Evolutionary conservation across 2,113 vertebrate genomes (phyloP).

Genomic region (Sylvilagus bachmani): DNA sequence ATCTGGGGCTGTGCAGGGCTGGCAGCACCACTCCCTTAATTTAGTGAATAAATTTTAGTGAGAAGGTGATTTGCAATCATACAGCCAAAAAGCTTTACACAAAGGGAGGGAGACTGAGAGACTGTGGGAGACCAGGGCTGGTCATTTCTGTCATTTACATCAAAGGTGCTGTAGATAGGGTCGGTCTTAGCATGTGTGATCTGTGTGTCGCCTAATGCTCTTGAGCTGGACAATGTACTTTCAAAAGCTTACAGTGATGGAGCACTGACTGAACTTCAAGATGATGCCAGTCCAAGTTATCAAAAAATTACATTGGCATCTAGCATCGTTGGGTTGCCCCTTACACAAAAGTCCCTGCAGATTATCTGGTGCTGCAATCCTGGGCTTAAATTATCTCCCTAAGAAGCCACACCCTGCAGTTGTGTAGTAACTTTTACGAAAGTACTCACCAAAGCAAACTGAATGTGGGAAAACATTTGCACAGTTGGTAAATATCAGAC

Average conservation of each 20-base stretch:
- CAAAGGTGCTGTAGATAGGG: too few relatives aligned
- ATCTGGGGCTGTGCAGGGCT: too few relatives aligned
- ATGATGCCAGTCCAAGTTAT: not conserved
- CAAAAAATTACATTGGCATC: not conserved
- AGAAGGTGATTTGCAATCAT: too few relatives aligned
- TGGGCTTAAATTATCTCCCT: not conserved
- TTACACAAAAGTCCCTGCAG: not conserved
- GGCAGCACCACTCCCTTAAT: too few relatives aligned
- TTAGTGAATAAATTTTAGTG: too few relatives aligned
- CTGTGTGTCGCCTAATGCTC: too few relatives aligned
- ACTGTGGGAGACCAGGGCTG: too few relatives aligned
- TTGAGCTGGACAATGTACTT: not conserved
- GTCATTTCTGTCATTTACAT: too few relatives aligned
- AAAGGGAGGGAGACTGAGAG: too few relatives aligned
- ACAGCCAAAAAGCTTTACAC: too few relatives aligned
- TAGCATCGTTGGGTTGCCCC: not conserved
- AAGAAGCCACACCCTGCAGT: not conserved
- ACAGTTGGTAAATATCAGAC: not conserved
- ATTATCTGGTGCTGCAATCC: not conserved
- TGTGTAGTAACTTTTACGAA: not conserved
- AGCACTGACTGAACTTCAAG: not conserved
- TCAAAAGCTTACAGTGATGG: not conserved
- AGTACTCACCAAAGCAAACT: constrained; percentile 43
- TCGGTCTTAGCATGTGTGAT: too few relatives aligned
- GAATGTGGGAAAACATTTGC: not conserved